Evolutionary conservation across 2,113 vertebrate genomes (phyloP), one percentile per base, ranked within the genome.

Genomic region (Coturnix japonica): DNA sequence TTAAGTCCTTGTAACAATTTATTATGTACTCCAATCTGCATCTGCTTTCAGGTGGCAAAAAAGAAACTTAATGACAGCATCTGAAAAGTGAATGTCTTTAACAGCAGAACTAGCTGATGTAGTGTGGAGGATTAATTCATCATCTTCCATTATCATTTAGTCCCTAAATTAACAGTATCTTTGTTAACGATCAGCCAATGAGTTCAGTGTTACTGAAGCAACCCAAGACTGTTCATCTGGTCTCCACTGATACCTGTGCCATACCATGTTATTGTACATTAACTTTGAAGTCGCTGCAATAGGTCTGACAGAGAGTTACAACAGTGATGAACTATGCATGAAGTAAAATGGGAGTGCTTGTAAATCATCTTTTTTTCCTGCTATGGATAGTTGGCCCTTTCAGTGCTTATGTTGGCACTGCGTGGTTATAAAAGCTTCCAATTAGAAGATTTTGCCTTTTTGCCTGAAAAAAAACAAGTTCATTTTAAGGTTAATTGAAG

Each of bases 401-500:
- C 28, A 20, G 46, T 87, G 85, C 56, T 94, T 93, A 6, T 44
- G 53, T 88, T 95, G 93, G 72, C 67, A 64, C 9, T 74, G 46
- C 43, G 80, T 85, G 56, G 17, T 74, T 71, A 56, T 35, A 83
- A 75, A 90, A 88, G 65, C 53, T 93, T 91, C 53, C 69, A 67
- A 21, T 82, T 71, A 85, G 53, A 81, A 63, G 85, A 75, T 47
- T 64, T n/a, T 57, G 39, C 76, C 56, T 51, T 93, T 73, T 83
- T 87, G 37, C 46, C 44, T 93, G 66, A 75, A 86, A 87, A 87
- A 81, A 49, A 43, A 13, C 17, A 73, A 67, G 81, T 85, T 83
- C 47, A 64, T 74, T 88, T 93, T 71, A 72, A 90, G 80, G 78
- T 81, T 84, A 92, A 87, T 54, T 81, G 80, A 83, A 87, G 19